Evolutionary conservation across 2,888 invertebrate genomes (phyloP).

Genomic region (Phymatocera aterrima): DNA sequence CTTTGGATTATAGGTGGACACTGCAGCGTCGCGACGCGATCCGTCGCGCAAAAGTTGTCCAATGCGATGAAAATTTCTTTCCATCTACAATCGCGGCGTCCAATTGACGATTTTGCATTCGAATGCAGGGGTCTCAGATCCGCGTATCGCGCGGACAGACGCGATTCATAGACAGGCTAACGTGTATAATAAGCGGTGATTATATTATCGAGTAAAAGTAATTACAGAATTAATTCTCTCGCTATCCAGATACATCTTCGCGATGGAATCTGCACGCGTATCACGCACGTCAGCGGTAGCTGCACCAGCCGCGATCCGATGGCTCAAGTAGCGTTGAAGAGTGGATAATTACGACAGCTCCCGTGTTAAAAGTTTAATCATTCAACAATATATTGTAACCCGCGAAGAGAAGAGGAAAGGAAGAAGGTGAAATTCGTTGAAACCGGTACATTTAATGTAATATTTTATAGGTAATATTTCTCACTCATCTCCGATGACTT

Average conservation of each 20-base stretch:
- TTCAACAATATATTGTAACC: neutral
- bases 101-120: neutral
- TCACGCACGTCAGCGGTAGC: constrained; percentile 9
- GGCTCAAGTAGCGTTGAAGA: constrained; percentile 28
- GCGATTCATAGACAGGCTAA: too few species aligned
- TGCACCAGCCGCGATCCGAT: too few species aligned
- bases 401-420: neutral
- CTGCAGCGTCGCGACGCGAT: neutral
- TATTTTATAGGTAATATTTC: too few species aligned
- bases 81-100: too few species aligned
- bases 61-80: neutral
- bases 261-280: neutral
- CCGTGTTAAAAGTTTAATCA: neutral
- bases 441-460: too few species aligned
- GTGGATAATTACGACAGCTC: constrained; percentile 40
- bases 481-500: too few species aligned
- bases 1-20: too few species aligned
- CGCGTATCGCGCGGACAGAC: too few species aligned
- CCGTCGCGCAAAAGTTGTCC: neutral
- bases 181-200: neutral
- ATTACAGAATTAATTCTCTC: constrained; percentile 34
- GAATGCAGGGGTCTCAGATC: too few species aligned
- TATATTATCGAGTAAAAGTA: constrained; percentile 39
- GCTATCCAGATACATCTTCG: constrained; percentile 21
- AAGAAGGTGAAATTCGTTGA: neutral